Conservation (phyloP, 2,797 vertebrate genomes). For the Gymnothorax javanicus region DNA sequence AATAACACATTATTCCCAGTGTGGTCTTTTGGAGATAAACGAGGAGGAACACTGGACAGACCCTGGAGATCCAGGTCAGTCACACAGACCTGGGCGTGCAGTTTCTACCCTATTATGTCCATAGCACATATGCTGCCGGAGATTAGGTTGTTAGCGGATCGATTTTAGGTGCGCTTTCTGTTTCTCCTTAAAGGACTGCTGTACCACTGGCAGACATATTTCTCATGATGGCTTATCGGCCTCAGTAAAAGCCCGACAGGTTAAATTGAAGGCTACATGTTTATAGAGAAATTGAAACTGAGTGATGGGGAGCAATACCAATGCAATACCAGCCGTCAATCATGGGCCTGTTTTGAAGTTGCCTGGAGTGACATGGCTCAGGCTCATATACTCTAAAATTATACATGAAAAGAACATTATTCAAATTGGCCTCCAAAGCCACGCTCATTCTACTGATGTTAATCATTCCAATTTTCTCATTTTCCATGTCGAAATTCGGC, state of each 20-base stretch:
- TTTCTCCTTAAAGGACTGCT: slow-evolving; percentile 41
- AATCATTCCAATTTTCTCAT: neutral
- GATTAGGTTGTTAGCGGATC: slow-evolving; percentile 34
- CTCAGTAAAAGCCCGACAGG: slow-evolving; percentile 24
- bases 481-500: neutral
- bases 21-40: slow-evolving; percentile 44
- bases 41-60: slow-evolving; percentile 6
- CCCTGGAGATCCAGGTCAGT: slow-evolving; percentile 26
- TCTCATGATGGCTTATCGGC: slow-evolving; percentile 25
- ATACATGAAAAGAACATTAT: slow-evolving; percentile 56
- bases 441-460: neutral
- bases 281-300: slow-evolving; percentile 51
- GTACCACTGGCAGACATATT: slow-evolving; percentile 9
- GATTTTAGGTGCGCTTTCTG: slow-evolving; percentile 26
- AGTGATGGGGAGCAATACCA: slow-evolving; percentile 45
- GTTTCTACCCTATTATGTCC: slow-evolving; percentile 4
- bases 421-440: slow-evolving; percentile 28
- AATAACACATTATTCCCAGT: slow-evolving; percentile 21
- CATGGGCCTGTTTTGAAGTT: slow-evolving; percentile 43
- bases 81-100: neutral
- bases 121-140: slow-evolving; percentile 21
- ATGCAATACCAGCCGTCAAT: slow-evolving; percentile 51
- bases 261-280: slow-evolving; percentile 33
- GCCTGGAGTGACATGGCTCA: slow-evolving; percentile 40
- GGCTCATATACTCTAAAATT: slow-evolving; percentile 51